Base-by-base conservation (phyloP, 1,140 invertebrate species). In the Schlechtendalia chinensis region DNA sequence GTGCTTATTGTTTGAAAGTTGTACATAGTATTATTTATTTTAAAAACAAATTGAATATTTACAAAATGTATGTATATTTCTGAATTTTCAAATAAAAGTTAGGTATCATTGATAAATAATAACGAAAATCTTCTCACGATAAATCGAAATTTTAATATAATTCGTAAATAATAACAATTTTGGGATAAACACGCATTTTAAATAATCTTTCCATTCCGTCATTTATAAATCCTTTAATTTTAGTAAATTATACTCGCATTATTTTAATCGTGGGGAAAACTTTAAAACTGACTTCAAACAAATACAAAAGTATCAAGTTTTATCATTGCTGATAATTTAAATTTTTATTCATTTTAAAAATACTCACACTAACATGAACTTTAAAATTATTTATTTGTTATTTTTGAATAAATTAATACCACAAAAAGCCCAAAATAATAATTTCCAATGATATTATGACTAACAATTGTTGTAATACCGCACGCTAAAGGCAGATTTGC, bases 301-400 rank as follows among this genome's bases (percentile, higher is more conserved):
- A 65, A 65, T 8, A 65, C 32, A 65, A 65, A 39, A 65, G 29
- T 32, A 63, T 63, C 61, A 63, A 32, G 61, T 65, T 65, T 39
- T 10, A 65, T 65, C 27, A 32, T 65, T 32, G 61, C 8, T 32
- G 19, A 65, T 65, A 39, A 65, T 65, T 65, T 65, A 65, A 29
- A 65, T 29, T 65, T 65, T 19, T 32, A 65, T 65, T 10, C 19
- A 65, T 17, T 65, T 32, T n/a, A 65, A 39, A 19, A 39, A n/a
- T n/a, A n/a, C 32, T 65, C 11, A 65, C 29, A 65, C 32, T 65
- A 32, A 17, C 19, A 29, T 65, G 32, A 65, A 65, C 61, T 39
- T 65, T 19, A 19, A 65, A 65, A 17, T 39, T 39, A 32, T 32
- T 5, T 65, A 32, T 27, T 65, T 65, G 29, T 65, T 65, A 32